Evolutionary conservation across 2,888 invertebrate species (phyloP).

Genomic region (Pherbina coryleti): DNA sequence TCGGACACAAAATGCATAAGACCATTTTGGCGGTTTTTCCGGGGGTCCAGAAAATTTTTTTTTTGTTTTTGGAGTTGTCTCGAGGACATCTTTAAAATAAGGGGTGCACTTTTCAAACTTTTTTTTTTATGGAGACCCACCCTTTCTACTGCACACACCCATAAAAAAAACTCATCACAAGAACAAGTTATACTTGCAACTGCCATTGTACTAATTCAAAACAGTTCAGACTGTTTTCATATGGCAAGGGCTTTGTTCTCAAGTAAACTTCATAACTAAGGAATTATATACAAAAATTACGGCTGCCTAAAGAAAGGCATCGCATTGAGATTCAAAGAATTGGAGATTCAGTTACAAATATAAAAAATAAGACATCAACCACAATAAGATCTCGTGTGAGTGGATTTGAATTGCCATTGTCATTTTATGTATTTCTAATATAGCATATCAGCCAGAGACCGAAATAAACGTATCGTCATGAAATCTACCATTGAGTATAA

Average conservation of each 20-base stretch:
- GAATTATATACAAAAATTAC: not conserved
- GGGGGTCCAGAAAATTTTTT: too few relatives aligned
- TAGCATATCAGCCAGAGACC: constrained; percentile 2
- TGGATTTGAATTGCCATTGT: not conserved
- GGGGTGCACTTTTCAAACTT: too few relatives aligned
- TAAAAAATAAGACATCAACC: too few relatives aligned
- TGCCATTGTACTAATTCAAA: not conserved
- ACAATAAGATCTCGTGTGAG: too few relatives aligned
- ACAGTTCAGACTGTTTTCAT: not conserved
- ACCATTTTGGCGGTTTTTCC: too few relatives aligned
- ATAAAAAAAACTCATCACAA: not conserved
- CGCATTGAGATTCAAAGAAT: too few relatives aligned
- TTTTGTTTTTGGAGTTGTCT: too few relatives aligned
- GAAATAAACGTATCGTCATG: constrained; percentile 2
- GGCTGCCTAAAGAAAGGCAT: too few relatives aligned
- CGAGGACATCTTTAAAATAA: too few relatives aligned
- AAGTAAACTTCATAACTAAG: constrained; percentile 34
- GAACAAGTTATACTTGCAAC: not conserved
- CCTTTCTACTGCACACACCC: not conserved
- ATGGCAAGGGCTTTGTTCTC: constrained; percentile 1
- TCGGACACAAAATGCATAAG: too few relatives aligned
- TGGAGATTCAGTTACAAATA: too few relatives aligned
- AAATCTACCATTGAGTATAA: constrained; percentile 28
- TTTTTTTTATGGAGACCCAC: too few relatives aligned
- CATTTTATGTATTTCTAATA: not conserved